Evolutionary conservation across 1,140 invertebrate species (phyloP).

Genomic region (Temnothorax nylanderi): DNA sequence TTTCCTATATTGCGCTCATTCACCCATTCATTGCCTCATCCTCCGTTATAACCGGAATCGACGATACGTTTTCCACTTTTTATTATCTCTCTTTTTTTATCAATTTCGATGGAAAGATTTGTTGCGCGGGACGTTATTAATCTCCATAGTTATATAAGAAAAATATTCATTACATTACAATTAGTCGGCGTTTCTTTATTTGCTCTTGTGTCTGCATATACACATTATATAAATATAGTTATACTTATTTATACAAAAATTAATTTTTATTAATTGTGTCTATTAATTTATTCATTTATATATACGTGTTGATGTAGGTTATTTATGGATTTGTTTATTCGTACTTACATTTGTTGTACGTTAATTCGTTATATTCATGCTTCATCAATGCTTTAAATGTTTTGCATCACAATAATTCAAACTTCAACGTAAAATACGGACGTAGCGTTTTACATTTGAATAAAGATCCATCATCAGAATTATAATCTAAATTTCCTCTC

Average conservation of each 20-base stretch:
- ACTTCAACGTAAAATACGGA: background rate
- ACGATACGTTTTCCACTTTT: background rate
- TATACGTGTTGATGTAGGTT: background rate
- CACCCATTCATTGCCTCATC: background rate
- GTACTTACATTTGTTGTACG: background rate
- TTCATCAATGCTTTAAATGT: background rate
- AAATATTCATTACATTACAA: background rate
- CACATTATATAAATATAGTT: too few relatives aligned
- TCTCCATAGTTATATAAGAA: background rate
- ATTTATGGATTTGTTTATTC: background rate
- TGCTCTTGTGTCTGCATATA: too few relatives aligned
- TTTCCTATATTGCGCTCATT: conserved; percentile 23
- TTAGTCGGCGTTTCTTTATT: background rate
- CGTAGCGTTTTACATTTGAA: conserved; percentile 14
- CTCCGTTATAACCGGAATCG: conserved; percentile 32
- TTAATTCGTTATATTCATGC: background rate
- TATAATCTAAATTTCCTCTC: conserved; percentile 23
- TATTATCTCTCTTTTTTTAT: background rate
- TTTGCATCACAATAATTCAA: background rate
- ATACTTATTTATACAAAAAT: background rate
- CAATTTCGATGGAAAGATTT: conserved; percentile 17
- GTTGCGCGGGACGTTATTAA: conserved; percentile 16
- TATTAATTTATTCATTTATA: background rate
- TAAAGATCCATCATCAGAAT: conserved; percentile 39
- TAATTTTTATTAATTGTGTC: background rate